phyloP scores from a whole-genome alignment of 1,140 invertebrate species.

The Drosophila setifemur region DNA sequence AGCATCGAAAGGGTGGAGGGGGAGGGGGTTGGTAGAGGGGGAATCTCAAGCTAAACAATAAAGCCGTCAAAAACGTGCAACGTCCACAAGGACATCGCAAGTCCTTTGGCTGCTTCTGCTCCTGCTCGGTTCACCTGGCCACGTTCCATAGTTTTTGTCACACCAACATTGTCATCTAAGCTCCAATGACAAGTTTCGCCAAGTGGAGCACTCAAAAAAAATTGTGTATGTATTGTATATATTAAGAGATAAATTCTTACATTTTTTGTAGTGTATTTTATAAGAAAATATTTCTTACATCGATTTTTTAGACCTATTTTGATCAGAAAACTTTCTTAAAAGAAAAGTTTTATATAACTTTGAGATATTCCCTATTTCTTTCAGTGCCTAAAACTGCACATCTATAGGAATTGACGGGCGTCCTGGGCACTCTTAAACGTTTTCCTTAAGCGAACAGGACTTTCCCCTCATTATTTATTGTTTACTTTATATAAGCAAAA shows the following conservation, averaged over 20 bases:
- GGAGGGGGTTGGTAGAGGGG: neutral
- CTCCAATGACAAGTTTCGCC: conserved; percentile 31
- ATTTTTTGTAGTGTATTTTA: too few relatives aligned
- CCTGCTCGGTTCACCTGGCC: conserved; percentile 11
- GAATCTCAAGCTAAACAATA: conserved; percentile 58
- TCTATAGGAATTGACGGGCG: neutral
- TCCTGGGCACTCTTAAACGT: neutral
- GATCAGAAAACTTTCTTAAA: too few relatives aligned
- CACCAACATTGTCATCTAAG: conserved; percentile 40
- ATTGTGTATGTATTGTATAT: too few relatives aligned
- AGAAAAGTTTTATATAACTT: neutral
- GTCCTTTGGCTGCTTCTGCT: neutral
- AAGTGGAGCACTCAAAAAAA: neutral
- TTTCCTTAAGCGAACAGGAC: neutral
- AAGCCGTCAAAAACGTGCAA: conserved; percentile 71
- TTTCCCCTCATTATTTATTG: neutral
- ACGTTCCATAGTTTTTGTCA: neutral
- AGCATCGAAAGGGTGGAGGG: neutral
- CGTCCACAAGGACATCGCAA: conserved; percentile 43
- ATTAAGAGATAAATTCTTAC: too few relatives aligned
- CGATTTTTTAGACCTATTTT: too few relatives aligned
- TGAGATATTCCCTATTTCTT: neutral
- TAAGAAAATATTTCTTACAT: too few relatives aligned
- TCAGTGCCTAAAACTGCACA: neutral
- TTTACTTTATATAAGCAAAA: neutral